Conservation (phyloP, 2,888 invertebrate species). For the Rhamphomyia laevipes region DNA sequence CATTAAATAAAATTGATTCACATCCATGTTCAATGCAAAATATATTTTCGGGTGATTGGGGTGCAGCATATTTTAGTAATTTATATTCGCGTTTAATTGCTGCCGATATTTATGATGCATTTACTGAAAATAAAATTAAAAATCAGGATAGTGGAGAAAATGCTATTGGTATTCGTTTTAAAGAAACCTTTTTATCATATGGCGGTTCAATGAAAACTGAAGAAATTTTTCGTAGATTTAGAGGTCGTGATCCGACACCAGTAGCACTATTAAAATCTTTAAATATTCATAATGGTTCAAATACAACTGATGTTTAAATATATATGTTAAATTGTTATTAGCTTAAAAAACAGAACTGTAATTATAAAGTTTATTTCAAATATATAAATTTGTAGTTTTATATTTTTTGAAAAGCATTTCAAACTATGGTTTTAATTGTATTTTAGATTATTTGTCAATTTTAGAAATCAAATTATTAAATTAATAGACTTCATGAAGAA, state of each 20-base stretch:
- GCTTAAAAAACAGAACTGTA: no score
- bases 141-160: conserved; percentile 37
- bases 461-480: no score
- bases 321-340: no score
- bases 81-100: conserved; percentile 84
- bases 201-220: conserved; percentile 73
- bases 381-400: no score
- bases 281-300: conserved; percentile 25
- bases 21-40: conserved; percentile 77
- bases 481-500: no score
- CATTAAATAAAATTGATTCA: conserved; percentile 64
- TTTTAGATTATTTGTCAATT: no score
- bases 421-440: no score
- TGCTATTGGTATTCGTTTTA: conserved; percentile 57
- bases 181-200: conserved; percentile 69
- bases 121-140: conserved; percentile 42
- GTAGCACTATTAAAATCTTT: conserved; percentile 56
- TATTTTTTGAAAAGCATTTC: no score
- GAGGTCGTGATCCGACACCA: conserved; percentile 83
- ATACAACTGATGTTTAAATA: conserved; percentile 20
- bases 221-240: conserved; percentile 80
- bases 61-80: conserved; percentile 74
- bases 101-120: conserved; percentile 79
- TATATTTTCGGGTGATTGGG: conserved; percentile 74
- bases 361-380: no score